phyloP scores from a whole-genome alignment of 2,113 vertebrate genomes.

The Carettochelys insculpta region DNA sequence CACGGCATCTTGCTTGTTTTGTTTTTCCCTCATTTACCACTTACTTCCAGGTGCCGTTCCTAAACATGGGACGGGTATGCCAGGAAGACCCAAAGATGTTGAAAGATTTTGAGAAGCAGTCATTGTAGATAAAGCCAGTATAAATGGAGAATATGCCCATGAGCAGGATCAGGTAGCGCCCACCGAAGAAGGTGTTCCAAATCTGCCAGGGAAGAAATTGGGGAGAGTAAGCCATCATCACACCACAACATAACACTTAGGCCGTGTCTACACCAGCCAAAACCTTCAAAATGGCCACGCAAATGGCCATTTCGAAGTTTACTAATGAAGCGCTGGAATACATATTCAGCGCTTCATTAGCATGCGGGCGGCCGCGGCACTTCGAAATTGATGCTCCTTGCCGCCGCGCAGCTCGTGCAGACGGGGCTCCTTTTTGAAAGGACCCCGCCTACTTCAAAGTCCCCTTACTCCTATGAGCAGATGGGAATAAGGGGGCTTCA shows the following conservation, averaged over 20 bases:
- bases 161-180: conserved; percentile 94
- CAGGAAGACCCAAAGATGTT: conserved; percentile 97
- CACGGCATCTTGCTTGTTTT: not conserved
- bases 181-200: conserved; percentile 91
- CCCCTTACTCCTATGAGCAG: no score
- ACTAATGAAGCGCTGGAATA: no score
- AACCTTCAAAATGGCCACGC: no score
- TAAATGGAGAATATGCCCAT: conserved; percentile 97
- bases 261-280: no score
- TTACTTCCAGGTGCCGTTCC: conserved; percentile 91
- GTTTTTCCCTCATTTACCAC: conserved; percentile 51
- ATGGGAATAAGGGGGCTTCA: no score
- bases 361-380: no score
- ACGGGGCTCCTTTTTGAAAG: no score
- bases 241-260: not conserved
- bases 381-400: no score
- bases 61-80: conserved; percentile 93
- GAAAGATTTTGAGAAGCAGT: conserved; percentile 96
- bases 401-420: no score
- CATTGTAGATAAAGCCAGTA: conserved; percentile 97
- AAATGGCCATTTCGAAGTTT: no score
- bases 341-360: no score
- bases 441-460: no score
- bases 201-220: conserved; percentile 79
- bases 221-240: not conserved